Evolutionary conservation across 2,888 invertebrate genomes (phyloP).

Genomic region (Agriopis leucophaearia): DNA sequence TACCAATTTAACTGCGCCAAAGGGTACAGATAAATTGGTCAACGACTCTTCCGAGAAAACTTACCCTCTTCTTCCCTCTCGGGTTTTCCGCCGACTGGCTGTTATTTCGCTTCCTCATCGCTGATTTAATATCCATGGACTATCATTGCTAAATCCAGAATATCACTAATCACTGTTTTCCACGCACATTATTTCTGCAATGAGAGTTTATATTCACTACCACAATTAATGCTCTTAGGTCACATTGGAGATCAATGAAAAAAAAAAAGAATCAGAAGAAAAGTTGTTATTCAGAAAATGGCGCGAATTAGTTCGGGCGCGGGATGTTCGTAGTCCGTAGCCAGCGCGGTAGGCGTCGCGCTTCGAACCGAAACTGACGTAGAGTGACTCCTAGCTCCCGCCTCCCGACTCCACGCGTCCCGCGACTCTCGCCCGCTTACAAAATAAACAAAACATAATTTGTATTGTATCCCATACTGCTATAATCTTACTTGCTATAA

Average conservation of each 20-base stretch:
- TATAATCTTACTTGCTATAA: constrained; percentile 9
- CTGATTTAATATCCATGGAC: constrained; percentile 47
- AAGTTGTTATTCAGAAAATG: constrained; percentile 37
- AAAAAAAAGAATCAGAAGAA: constrained; percentile 20
- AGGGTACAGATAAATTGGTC: constrained; percentile 36
- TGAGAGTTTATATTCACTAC: constrained; percentile 46
- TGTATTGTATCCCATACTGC: constrained; percentile 17
- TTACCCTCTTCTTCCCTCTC: constrained; percentile 76
- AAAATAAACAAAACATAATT: constrained; percentile 56
- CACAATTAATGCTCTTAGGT: constrained; percentile 37
- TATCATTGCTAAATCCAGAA: constrained; percentile 40
- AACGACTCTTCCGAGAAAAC: constrained; percentile 48
- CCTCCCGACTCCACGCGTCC: constrained; percentile 63
- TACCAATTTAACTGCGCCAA: constrained; percentile 30
- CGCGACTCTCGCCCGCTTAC: constrained; percentile 62
- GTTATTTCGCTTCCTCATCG: constrained; percentile 67
- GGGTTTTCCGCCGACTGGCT: constrained; percentile 67
- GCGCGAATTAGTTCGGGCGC: constrained; percentile 53
- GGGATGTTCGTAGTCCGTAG: constrained; percentile 30
- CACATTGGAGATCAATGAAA: constrained; percentile 26
- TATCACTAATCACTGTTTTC: constrained; percentile 36
- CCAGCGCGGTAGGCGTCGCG: constrained; percentile 69
- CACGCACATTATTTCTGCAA: constrained; percentile 42
- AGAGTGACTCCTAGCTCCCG: constrained; percentile 73
- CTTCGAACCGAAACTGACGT: constrained; percentile 66